Percentiles rank a stretch among this genome's conserved stretches.
phyloP scores from a whole-genome alignment of 2,113 vertebrate genomes.

The Microcebus griseorufus region DNA sequence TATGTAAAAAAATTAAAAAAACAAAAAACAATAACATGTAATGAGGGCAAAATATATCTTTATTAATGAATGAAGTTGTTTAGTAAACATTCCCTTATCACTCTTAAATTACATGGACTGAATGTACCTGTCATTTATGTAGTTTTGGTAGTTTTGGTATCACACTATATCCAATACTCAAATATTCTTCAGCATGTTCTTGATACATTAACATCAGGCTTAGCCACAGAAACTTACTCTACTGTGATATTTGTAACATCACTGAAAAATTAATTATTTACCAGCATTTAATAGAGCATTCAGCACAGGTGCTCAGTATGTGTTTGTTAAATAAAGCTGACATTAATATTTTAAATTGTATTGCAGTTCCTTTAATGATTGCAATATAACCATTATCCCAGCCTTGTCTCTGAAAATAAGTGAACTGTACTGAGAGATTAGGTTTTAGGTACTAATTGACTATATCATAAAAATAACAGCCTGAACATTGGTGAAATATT shows the following conservation, averaged over 20 bases:
- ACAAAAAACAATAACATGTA: not conserved
- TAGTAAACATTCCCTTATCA: not conserved
- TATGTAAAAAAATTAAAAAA: too few species aligned
- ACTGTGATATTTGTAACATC: not conserved
- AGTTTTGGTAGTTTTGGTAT: not conserved
- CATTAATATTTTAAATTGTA: constrained; percentile 30
- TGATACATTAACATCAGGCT: not conserved
- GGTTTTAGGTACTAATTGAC: not conserved
- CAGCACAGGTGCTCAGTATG: not conserved
- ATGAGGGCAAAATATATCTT: not conserved
- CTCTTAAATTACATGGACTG: not conserved
- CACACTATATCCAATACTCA: not conserved
- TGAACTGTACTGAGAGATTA: not conserved
- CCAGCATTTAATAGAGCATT: not conserved
- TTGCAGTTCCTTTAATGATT: not conserved
- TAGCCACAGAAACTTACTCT: not conserved
- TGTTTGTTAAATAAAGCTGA: constrained; percentile 38
- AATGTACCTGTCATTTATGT: not conserved
- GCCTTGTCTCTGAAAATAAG: not conserved
- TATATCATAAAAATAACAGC: constrained; percentile 28
- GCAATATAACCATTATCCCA: not conserved
- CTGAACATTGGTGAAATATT: not conserved
- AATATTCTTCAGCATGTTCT: not conserved
- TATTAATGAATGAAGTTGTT: not conserved
- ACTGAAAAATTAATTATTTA: constrained; percentile 32